These are phyloP conservation scores for Caenorhabditis sp. DNA, from an alignment of 2,888 invertebrate genomes.

Conservation along the genomic window DNA sequence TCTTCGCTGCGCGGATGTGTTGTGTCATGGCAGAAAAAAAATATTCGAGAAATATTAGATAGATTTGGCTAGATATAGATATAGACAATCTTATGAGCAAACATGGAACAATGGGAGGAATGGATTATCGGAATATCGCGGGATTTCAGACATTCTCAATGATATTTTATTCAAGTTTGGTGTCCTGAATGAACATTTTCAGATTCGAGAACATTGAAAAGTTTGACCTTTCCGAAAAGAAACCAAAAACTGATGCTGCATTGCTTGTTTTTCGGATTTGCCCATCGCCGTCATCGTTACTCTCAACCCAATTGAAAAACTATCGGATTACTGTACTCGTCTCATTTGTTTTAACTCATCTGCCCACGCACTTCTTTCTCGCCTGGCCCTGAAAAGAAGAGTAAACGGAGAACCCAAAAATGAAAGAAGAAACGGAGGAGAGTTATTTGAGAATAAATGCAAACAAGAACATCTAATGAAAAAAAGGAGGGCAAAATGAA, in stretches of 20 bases:
- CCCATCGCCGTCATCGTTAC: conserved; percentile 33
- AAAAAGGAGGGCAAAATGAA: conserved; percentile 27
- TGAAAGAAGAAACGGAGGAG: conserved; percentile 33
- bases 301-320: conserved; percentile 11
- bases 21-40: no score
- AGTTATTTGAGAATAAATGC: conserved; percentile 66
- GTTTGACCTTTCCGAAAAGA: neutral
- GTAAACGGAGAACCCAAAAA: conserved; percentile 48
- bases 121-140: neutral
- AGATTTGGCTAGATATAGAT: no score
- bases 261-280: conserved; percentile 32
- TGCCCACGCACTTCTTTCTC: conserved; percentile 54
- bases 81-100: neutral
- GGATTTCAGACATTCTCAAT: no score
- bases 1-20: neutral
- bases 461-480: conserved; percentile 66
- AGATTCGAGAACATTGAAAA: neutral
- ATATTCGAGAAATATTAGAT: no score
- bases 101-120: neutral
- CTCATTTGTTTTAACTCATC: conserved; percentile 59
- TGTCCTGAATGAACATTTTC: no score
- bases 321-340: conserved; percentile 40
- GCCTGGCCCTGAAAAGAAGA: conserved; percentile 41
- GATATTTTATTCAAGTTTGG: no score
- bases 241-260: no score